Evolutionary conservation across 2,113 vertebrate species (phyloP), one percentile per base, ranked within the genome.

Genomic region (Tetraodon nigroviridis): DNA sequence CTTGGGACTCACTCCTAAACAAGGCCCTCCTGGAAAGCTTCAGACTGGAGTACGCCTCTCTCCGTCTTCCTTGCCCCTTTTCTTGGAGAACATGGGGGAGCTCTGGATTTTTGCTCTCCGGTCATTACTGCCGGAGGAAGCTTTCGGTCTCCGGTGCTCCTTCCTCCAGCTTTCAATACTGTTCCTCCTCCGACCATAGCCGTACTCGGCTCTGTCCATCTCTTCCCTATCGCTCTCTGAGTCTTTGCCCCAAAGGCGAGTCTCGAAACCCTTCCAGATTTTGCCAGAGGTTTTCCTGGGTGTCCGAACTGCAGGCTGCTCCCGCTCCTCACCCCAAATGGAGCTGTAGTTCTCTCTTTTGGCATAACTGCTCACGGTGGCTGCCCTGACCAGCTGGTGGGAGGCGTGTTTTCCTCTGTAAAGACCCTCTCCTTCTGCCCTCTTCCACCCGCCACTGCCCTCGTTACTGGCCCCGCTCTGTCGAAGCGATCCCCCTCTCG

Each of bases 351-450:
- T 75, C 18, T 87, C 88, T 46, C 74, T 78, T 47, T 81, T 87
- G 37, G 76, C 73, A 3, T 88, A 88, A 84, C 85, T 89, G 77
- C 86, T 92, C 13, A 90, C 86, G 1, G 89, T 89, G 1, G 88
- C 82, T 6, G 91, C 89, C 64, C 89, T 89, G 64, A 92, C 77
- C 65, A 92, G 59, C 76, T 90, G 89, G 68, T 89, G 89, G 0
- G 91, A 91, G 20, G 75, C 75, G 14, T 93, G 92, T 51, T 90
- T 92, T 7, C 92, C 91, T 69, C 75, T 88, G 62, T 93, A 93
- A 17, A 93, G 90, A 29, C 85, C 85, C 11, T 90, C 89, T 4
- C 84, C 81, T 27, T 90, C 85, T 0, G 13, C 24, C 22, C 86
- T 76, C n/a, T 71, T 84, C 74, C 84, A 83, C 20, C 83, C 82